phyloP scores from a whole-genome alignment of 2,888 invertebrate species.

The Steinernema hermaphroditum region DNA sequence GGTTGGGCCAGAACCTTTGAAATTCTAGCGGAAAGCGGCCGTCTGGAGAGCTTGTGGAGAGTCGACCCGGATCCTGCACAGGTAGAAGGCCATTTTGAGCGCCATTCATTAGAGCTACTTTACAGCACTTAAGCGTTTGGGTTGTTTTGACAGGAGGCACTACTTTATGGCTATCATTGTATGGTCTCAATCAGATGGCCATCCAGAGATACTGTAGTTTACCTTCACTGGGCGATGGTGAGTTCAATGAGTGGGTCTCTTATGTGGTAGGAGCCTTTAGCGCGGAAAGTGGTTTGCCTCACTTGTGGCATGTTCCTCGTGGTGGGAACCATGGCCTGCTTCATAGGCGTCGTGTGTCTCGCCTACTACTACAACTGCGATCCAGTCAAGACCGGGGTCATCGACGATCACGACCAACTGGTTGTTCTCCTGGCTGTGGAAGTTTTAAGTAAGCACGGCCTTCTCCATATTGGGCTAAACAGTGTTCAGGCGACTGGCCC shows the following conservation, averaged over 20 bases:
- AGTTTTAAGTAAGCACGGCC: slow-evolving; percentile 54
- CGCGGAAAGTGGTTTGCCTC: slow-evolving; percentile 46
- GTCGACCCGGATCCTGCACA: slow-evolving; percentile 38
- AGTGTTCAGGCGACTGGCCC: slow-evolving; percentile 35
- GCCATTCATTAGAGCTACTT: background rate
- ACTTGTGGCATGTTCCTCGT: slow-evolving; percentile 54
- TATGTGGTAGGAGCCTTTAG: slow-evolving; percentile 30
- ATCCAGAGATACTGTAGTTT: slow-evolving; percentile 59
- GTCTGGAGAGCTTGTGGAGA: slow-evolving; percentile 46
- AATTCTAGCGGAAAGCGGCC: slow-evolving; percentile 49
- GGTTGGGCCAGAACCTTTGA: slow-evolving; percentile 48
- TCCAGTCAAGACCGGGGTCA: slow-evolving; percentile 54
- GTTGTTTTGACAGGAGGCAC: slow-evolving; percentile 55
- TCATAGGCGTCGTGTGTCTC: slow-evolving; percentile 56
- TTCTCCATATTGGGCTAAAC: background rate
- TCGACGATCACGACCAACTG: slow-evolving; percentile 55
- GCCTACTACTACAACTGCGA: slow-evolving; percentile 61
- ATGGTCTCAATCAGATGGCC: slow-evolving; percentile 57
- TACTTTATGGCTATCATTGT: slow-evolving; percentile 57
- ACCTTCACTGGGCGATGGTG: slow-evolving; percentile 45
- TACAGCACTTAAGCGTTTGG: slow-evolving; percentile 57
- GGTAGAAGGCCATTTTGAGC: background rate
- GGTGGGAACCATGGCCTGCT: slow-evolving; percentile 54
- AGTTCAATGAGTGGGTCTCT: background rate
- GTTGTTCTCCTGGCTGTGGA: slow-evolving; percentile 54